phyloP scores from a whole-genome alignment of 2,797 vertebrate species.

The Aselliscus stoliczkanus region DNA sequence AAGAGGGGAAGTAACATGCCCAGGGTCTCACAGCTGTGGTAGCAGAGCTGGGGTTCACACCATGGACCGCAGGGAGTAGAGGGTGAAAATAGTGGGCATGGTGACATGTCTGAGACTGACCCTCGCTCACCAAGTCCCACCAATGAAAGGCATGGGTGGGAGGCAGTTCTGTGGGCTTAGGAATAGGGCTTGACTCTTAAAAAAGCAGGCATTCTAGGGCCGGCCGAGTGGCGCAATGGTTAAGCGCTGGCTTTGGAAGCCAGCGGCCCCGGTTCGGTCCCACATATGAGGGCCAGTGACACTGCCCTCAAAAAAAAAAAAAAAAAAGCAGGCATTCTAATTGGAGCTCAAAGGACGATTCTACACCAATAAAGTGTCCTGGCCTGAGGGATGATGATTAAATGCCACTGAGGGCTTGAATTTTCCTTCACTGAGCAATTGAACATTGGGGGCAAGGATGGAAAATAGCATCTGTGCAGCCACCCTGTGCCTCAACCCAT shows the following conservation, averaged over 20 bases:
- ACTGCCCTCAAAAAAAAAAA: no score
- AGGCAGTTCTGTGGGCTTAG: neutral
- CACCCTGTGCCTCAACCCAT: neutral
- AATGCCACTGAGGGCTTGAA: neutral
- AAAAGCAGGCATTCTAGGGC: neutral
- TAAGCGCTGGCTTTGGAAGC: no score
- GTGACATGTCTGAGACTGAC: neutral
- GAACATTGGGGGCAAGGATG: neutral
- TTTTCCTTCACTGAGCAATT: neutral
- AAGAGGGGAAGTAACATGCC: neutral
- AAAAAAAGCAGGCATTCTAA: neutral
- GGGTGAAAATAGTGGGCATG: neutral
- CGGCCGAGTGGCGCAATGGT: no score
- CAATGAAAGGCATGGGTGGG: neutral
- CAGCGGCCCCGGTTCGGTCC: no score
- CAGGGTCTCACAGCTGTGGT: neutral
- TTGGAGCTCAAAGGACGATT: neutral
- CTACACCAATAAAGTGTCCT: neutral
- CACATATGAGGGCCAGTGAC: no score
- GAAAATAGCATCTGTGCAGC: neutral
- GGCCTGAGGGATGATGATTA: neutral
- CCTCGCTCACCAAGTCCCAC: rapidly evolving
- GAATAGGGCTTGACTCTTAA: neutral
- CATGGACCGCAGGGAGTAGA: neutral
- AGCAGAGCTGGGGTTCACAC: neutral